phyloP scores from a whole-genome alignment of 1,140 invertebrate genomes.

The Apis dorsata region DNA sequence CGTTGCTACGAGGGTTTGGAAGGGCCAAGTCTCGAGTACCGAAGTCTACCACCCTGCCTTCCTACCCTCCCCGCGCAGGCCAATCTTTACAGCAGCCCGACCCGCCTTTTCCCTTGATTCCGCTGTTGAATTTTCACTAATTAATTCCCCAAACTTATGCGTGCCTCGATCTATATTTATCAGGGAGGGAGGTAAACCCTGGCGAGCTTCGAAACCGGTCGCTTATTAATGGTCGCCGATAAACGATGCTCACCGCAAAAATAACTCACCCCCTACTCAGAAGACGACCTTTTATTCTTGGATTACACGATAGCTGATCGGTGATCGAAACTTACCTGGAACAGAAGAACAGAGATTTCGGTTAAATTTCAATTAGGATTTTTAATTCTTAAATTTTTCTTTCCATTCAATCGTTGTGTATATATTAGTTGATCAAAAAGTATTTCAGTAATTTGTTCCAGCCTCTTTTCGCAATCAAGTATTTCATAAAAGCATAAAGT shows the following conservation, averaged over 20 bases:
- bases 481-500: no score
- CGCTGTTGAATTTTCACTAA: slow-evolving; percentile 72
- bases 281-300: no score
- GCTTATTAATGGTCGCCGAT: slow-evolving; percentile 39
- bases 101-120: slow-evolving; percentile 56
- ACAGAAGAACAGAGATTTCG: slow-evolving; percentile 50
- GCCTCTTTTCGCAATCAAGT: no score
- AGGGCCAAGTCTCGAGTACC: slow-evolving; percentile 72
- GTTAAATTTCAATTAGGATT: neutral
- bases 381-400: neutral
- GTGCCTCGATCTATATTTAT: slow-evolving; percentile 58
- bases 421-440: no score
- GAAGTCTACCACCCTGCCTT: slow-evolving; percentile 61
- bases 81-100: slow-evolving; percentile 61
- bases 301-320: no score
- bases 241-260: neutral
- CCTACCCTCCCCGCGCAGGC: slow-evolving; percentile 44
- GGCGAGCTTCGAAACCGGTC: neutral
- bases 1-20: slow-evolving; percentile 66
- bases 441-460: no score
- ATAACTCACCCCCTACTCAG: slow-evolving; percentile 12
- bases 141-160: slow-evolving; percentile 72
- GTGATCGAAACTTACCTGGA: slow-evolving; percentile 64
- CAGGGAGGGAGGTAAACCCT: slow-evolving; percentile 3
- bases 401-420: no score